A percentile compares a stretch with the other conserved stretches of the same genome.
Conservation (phyloP, 2,113 vertebrate species). For the Microcebus lehilahytsara region DNA sequence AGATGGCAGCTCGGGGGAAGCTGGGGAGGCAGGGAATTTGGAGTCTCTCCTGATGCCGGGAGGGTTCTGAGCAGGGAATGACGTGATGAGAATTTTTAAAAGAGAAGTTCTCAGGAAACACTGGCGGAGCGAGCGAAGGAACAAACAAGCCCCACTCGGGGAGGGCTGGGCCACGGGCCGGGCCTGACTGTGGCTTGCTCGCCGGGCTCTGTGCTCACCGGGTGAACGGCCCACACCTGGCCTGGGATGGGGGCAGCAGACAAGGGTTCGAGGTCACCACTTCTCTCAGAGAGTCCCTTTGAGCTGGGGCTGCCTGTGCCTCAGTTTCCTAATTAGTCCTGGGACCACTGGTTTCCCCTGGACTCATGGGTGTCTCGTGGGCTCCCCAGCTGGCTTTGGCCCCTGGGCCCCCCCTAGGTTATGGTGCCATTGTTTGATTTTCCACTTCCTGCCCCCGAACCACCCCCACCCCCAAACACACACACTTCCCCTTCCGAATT, state of each 20-base stretch:
- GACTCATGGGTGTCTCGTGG: neutral
- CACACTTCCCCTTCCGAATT: constrained; percentile 58
- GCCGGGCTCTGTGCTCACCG: neutral
- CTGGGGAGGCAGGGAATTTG: neutral
- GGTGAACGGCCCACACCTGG: neutral
- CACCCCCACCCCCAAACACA: neutral
- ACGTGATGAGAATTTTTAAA: neutral
- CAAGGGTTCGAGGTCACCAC: neutral
- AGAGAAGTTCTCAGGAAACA: constrained; percentile 34
- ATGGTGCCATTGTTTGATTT: constrained; percentile 44
- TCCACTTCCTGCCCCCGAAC: constrained; percentile 34
- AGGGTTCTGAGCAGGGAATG: neutral
- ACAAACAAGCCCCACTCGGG: neutral
- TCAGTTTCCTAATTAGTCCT: neutral
- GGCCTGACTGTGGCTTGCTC: neutral
- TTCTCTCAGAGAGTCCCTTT: neutral
- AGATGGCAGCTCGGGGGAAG: neutral
- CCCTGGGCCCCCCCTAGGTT: neutral
- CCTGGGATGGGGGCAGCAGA: neutral
- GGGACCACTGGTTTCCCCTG: neutral
- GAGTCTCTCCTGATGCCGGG: neutral
- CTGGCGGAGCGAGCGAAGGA: neutral
- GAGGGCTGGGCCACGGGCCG: neutral
- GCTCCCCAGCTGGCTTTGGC: neutral
- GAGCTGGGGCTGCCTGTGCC: neutral